Evolutionary conservation across 2,113 vertebrate species (phyloP), one percentile per base, ranked within the genome.

Genomic region (Trinectes maculatus): DNA sequence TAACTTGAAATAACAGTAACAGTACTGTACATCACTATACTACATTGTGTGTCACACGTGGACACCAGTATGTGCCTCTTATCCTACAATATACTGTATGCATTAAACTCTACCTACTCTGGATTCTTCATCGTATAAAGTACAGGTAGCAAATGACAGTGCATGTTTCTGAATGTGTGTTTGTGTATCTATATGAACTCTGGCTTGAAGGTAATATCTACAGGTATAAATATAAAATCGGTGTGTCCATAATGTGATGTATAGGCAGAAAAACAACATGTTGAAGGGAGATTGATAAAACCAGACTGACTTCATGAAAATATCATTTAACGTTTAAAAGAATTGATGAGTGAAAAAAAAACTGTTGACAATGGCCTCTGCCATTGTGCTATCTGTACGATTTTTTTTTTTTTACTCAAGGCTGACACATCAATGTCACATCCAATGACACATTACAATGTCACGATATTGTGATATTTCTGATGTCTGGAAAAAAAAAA

Each of bases 201-300:
- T 63, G 76, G 56, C 77, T 78, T 61, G 76, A 77, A 58, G 60
- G 51, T 71, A 25, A 15, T 21, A 51, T 46, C 21, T 33, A 36
- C 48, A 65, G 62, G 19, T n/a, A 72, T 42, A 71, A 19, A 67
- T 65, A n/a, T n/a, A n/a, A n/a, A 57, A 60, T 63, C 36, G 39
- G 40, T 58, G 15, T 39, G 57, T 22, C 42, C 49, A 69, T 52
- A 44, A n/a, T n/a, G n/a, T n/a, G n/a, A 83, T 77, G 80, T 65
- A 5, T 74, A 25, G 64, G 19, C 64, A 84, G 73, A n/a, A n/a
- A n/a, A 90, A 91, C 88, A 77, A 77, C 84, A 89, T 89, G 82
- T 91, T 91, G 92, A 89, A 88, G 79, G 62, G 89, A 90, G 83
- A 91, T 93, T 93, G 94, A 89, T 88, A 86, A 90, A 95, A 88